Base-by-base conservation (phyloP, 1,140 invertebrate genomes). In the Leptinotarsa defecta region DNA sequence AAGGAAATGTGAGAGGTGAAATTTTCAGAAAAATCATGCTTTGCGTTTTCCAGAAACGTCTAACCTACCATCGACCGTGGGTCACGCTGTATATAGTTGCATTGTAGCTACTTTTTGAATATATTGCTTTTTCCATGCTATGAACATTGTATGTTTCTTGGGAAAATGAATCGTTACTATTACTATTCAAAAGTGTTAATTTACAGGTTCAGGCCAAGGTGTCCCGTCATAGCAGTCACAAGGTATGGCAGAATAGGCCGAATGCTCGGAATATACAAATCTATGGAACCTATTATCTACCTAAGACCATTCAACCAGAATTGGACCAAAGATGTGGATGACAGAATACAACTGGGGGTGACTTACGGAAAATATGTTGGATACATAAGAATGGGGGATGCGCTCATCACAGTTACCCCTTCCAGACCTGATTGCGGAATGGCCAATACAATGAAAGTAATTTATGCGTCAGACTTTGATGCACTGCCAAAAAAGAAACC, bases 201-300 rank as follows among this genome's bases (percentile, higher is more conserved):
- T 64, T 13, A 17, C 20, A 94, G 93, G 77, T 96, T 94, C 84
- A 87, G 92, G 74, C 95, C 95, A 3, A 86, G 92, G 64, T 95
- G 95, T 84, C 95, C 95, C 0, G 93, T 97, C 62, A 89, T 97
- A 74, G 91, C 93, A 6, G 89, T 97, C 6, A 96, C 95, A 0
- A 86, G 95, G 78, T 89, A 91, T 78, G 88, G 87, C 0, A 88
- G 90, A 79, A 90, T 92, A 17, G 93, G 94, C 6, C 86, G 94
- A 68, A 92, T 94, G 83, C 87, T 92, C 73, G 93, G 95, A 84
- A 82, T 96, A 6, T 94, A 91, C 85, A 87, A 94, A 76, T 94
- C 92, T 19, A 88, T 96, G 67, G 79, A 80, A 24, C 78, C 83
- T 3, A 71, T 83, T 3, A 68, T 82, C 22, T 80, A 79, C 43